Evolutionary conservation across 1,140 invertebrate species (phyloP), one percentile per base, ranked within the genome.

Genomic region (Ceratoteleas bidentatus): DNA sequence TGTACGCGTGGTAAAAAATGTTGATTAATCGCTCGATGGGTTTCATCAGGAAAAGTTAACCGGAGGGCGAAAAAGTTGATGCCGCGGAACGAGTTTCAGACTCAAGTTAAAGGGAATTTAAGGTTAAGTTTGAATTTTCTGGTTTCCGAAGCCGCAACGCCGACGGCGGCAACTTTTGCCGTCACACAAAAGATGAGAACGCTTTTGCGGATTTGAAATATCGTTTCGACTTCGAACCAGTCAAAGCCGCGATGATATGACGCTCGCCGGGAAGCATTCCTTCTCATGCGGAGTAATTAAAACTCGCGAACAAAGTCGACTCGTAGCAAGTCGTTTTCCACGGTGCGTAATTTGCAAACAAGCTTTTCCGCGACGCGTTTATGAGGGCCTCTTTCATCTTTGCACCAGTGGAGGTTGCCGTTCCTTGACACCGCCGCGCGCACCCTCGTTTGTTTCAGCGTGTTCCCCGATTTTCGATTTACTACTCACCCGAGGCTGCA

Each of bases 271-370:
- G 75, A 45, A 72, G 38, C 58, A 53, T 50, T 70, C 33, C 68
- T 73, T 66, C 57, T 77, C 64, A 69, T 47, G 62, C 62, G 64
- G 56, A 73, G 74, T 72, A 70, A 83, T 89, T 89, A 88, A 87
- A 88, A 88, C 84, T 86, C 81, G 57, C 77, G 84, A 87, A 85
- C 43, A 33, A 58, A 62, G 60, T 64, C 58, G 49, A 54, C 80
- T 87, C 83, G 65, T 33, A 60, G 70, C 65, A 77, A 85, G 83
- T 85, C 83, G 78, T 78, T 70, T 85, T 77, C 84, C 80, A 69
- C 70, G 75, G 78, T 58, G 69, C 84, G 80, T 87, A 87, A 87
- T 88, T 88, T 88, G 80, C 83, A 88, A 88, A 87, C 81, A 76
- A 68, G 74, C 77, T 85, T 77, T 84, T 77, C 79, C 76, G 81